A percentile compares a stretch with the other conserved stretches of the same genome.
Conservation (phyloP, 1,140 invertebrate species). For the Orius insidiosus region DNA sequence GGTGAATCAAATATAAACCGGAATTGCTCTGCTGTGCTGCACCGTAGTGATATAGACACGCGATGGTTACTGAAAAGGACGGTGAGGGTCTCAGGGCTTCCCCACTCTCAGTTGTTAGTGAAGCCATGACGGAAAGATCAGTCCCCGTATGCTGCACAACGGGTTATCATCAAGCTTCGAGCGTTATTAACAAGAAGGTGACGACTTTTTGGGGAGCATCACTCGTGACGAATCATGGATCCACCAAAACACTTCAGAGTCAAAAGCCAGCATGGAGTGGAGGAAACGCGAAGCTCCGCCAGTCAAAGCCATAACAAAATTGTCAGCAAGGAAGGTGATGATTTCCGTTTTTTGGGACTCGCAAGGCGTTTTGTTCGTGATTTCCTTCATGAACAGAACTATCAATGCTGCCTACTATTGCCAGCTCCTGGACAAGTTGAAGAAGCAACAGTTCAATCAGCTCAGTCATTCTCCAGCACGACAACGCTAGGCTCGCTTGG, state of each 20-base stretch:
- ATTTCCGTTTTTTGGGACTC: too few relatives aligned
- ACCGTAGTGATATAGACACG: conserved; percentile 26
- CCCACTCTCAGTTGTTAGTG: background rate
- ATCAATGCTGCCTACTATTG: too few relatives aligned
- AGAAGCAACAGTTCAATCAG: too few relatives aligned
- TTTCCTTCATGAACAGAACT: too few relatives aligned
- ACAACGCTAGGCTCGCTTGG: conserved; percentile 24
- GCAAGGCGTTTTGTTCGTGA: too few relatives aligned
- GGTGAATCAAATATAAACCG: conserved; percentile 7
- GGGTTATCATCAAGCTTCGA: background rate
- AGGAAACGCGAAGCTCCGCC: conserved; percentile 3
- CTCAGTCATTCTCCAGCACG: conserved; percentile 23
- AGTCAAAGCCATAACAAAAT: too few relatives aligned
- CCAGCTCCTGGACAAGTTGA: too few relatives aligned
- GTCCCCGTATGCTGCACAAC: background rate
- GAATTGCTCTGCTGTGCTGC: background rate
- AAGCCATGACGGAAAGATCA: background rate
- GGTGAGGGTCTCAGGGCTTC: too few relatives aligned
- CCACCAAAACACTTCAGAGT: conserved; percentile 19
- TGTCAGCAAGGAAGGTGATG: too few relatives aligned
- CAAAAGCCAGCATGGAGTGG: conserved; percentile 18
- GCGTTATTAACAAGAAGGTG: conserved; percentile 18
- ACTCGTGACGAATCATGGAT: conserved; percentile 23
- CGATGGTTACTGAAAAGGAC: too few relatives aligned
- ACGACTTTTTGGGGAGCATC: conserved; percentile 19